phyloP scores from a whole-genome alignment of 2,888 invertebrate genomes.

The Unio delphinus region DNA sequence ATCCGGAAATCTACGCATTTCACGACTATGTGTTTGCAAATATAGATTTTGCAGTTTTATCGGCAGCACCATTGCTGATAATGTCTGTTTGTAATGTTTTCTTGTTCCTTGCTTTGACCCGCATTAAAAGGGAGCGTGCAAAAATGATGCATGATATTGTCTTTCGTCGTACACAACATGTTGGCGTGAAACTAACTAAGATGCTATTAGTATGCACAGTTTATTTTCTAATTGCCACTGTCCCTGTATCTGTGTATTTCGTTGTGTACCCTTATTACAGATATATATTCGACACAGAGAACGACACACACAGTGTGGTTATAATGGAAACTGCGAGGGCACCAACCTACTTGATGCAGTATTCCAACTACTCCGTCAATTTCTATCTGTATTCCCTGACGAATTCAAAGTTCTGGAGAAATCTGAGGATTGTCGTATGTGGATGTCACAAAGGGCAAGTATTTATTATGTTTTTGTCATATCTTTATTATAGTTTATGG shows the following conservation, averaged over 20 bases:
- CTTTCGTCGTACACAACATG: constrained; percentile 12
- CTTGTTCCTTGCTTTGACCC: constrained; percentile 19
- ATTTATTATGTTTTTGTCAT: not conserved
- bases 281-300: constrained; percentile 9
- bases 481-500: no score
- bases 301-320: constrained; percentile 7
- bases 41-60: constrained; percentile 36
- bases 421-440: constrained; percentile 17
- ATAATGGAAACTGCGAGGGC: constrained; percentile 33
- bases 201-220: constrained; percentile 39
- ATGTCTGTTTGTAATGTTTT: constrained; percentile 40
- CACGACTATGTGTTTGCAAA: constrained; percentile 42
- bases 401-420: constrained; percentile 31
- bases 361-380: constrained; percentile 42
- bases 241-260: constrained; percentile 40
- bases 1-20: constrained; percentile 22
- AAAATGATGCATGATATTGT: constrained; percentile 19
- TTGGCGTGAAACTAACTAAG: constrained; percentile 37
- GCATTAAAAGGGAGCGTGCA: constrained; percentile 15
- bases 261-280: constrained; percentile 40
- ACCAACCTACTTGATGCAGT: constrained; percentile 34
- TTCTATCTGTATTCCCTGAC: constrained; percentile 46
- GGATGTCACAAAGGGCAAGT: constrained; percentile 27
- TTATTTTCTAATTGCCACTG: constrained; percentile 40
- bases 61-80: constrained; percentile 30